Percentiles rank a stretch among this genome's conserved stretches.
phyloP scores from a whole-genome alignment of 2,888 invertebrate genomes.

The Zeuzera pyrina region DNA sequence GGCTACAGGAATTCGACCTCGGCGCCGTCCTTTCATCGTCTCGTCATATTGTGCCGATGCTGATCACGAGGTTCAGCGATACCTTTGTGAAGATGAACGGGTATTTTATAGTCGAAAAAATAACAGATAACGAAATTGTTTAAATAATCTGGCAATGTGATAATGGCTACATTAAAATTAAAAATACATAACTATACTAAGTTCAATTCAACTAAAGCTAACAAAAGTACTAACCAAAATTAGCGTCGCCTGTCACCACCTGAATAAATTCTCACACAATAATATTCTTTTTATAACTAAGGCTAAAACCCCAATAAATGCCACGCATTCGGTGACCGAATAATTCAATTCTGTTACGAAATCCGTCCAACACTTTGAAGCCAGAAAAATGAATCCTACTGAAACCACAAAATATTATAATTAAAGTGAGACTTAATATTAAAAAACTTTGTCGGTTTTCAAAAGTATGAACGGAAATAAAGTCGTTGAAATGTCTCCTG shows the following conservation, averaged over 20 bases:
- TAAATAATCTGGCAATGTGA: background rate
- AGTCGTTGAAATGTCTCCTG: too few species aligned
- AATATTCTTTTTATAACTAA: slow-evolving; percentile 57
- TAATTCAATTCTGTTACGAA: slow-evolving; percentile 61
- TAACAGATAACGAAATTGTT: background rate
- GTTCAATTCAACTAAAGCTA: too few species aligned
- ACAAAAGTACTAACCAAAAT: too few species aligned
- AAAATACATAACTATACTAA: too few species aligned
- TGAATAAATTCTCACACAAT: slow-evolving; percentile 65
- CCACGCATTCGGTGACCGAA: slow-evolving; percentile 30
- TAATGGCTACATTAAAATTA: too few species aligned
- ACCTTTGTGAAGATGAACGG: slow-evolving; percentile 47
- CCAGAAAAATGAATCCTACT: background rate
- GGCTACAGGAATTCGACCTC: slow-evolving; percentile 39
- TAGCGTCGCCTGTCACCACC: too few species aligned
- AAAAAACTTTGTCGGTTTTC: too few species aligned
- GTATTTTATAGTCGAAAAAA: slow-evolving; percentile 37
- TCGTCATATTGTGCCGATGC: slow-evolving; percentile 31
- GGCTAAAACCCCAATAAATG: slow-evolving; percentile 62
- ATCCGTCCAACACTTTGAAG: slow-evolving; percentile 12
- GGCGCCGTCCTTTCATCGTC: slow-evolving; percentile 36
- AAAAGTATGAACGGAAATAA: too few species aligned
- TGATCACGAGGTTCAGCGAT: slow-evolving; percentile 31
- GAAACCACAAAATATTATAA: background rate
- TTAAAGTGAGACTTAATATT: too few species aligned